These are phyloP conservation scores for Pangasianodon hypophthalmus DNA, from an alignment of 2,113 vertebrate species.

Conservation along the genomic window DNA sequence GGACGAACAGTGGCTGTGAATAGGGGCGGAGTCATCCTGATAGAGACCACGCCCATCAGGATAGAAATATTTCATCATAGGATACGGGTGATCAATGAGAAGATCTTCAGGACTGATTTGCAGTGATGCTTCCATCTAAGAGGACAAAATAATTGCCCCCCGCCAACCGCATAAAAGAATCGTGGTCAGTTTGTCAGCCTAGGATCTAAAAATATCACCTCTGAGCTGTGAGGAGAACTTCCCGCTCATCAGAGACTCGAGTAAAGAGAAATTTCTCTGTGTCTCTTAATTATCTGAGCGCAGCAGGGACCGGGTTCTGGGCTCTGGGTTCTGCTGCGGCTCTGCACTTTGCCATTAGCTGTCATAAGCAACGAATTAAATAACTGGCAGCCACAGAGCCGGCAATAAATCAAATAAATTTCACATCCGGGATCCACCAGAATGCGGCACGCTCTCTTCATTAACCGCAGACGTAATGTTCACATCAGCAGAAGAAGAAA, in stretches of 20 bases:
- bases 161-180: not conserved
- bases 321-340: not conserved
- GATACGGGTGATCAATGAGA: not conserved
- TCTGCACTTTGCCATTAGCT: slow-evolving; percentile 46
- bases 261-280: slow-evolving; percentile 8
- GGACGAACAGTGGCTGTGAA: not conserved
- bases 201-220: not conserved
- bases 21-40: not conserved
- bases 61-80: not conserved
- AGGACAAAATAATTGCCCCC: not conserved
- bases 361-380: slow-evolving; percentile 45
- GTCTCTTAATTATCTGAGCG: slow-evolving; percentile 52
- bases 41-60: not conserved
- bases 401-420: slow-evolving; percentile 56
- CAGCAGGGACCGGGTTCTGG: slow-evolving; percentile 17
- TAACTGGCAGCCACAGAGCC: slow-evolving; percentile 39
- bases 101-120: not conserved
- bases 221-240: not conserved
- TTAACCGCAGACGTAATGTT: slow-evolving; percentile 50
- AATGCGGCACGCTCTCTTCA: slow-evolving; percentile 32
- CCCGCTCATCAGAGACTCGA: not conserved
- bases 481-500: slow-evolving; percentile 45
- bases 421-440: slow-evolving; percentile 42
- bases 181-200: not conserved
- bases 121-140: not conserved